These are phyloP conservation scores for Trissoscelio sp. DNA, from an alignment of 2,888 invertebrate genomes.

Conservation along the genomic window DNA sequence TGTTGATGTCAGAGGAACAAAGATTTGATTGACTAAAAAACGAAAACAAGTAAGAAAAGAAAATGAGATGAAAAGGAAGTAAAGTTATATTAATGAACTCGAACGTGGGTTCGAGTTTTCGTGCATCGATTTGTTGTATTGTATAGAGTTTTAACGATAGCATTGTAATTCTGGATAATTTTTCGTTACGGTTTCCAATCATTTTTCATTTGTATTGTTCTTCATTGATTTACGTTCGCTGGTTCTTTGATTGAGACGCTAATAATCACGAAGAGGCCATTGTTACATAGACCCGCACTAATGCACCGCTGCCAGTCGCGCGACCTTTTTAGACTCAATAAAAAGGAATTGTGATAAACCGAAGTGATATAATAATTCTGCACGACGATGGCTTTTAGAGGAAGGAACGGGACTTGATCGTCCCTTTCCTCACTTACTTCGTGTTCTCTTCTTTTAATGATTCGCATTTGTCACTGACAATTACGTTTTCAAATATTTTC, in stretches of 20 bases:
- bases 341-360: constrained; percentile 67
- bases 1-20: constrained; percentile 44
- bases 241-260: constrained; percentile 34
- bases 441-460: constrained; percentile 40
- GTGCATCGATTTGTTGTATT: constrained; percentile 59
- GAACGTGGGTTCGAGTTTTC: constrained; percentile 34
- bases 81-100: constrained; percentile 36
- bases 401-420: constrained; percentile 16
- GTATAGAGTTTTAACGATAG: constrained; percentile 59
- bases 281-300: constrained; percentile 63
- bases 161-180: constrained; percentile 29
- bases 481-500: constrained; percentile 1
- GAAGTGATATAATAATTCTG: constrained; percentile 63
- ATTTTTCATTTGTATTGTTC: constrained; percentile 7
- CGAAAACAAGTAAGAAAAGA: neutral
- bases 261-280: constrained; percentile 64
- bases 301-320: constrained; percentile 63
- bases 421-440: constrained; percentile 32
- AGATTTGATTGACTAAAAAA: constrained; percentile 21
- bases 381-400: constrained; percentile 56
- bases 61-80: neutral
- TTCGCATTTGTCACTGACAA: constrained; percentile 46
- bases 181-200: constrained; percentile 17
- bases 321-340: constrained; percentile 48
- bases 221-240: constrained; percentile 28